Conservation (phyloP, 2,113 vertebrate species). For the Hemicordylus capensis region DNA sequence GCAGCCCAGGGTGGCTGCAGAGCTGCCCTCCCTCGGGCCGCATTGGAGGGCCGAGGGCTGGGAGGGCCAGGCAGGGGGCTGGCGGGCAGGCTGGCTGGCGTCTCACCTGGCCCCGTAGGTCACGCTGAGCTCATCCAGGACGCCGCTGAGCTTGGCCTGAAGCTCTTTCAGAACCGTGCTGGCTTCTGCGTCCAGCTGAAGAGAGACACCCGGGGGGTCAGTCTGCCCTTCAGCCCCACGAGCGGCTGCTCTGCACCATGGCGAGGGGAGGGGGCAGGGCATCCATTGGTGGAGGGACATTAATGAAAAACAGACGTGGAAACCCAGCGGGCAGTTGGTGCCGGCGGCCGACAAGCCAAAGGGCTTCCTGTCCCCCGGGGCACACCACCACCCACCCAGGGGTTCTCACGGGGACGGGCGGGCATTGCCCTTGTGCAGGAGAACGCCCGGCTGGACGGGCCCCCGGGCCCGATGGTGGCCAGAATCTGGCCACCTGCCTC, state of each 20-base stretch:
- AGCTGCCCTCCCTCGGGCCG: no score
- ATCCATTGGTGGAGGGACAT: neutral
- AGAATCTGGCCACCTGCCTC: no score
- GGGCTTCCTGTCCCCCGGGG: neutral
- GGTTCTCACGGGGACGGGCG: no score
- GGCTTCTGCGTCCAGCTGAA: constrained; percentile 94
- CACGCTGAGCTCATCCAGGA: constrained; percentile 91
- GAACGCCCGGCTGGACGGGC: no score
- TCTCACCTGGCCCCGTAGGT: constrained; percentile 91
- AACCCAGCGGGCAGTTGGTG: neutral
- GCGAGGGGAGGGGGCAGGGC: neutral
- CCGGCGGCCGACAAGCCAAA: neutral
- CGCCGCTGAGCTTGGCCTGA: constrained; percentile 90
- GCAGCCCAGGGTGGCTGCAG: no score
- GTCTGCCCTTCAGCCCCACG: rapidly evolving
- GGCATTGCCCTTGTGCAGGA: neutral
- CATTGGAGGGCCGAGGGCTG: no score
- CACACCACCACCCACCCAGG: neutral
- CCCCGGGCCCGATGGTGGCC: no score
- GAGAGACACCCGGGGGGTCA: constrained; percentile 54
- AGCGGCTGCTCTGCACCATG: neutral
- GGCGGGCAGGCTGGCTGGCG: neutral
- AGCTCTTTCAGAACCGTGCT: constrained; percentile 92
- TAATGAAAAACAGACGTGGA: constrained; percentile 55
- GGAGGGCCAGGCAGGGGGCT: neutral